Conservation (phyloP, 2,888 invertebrate species). For the Synergus laeviventris region DNA sequence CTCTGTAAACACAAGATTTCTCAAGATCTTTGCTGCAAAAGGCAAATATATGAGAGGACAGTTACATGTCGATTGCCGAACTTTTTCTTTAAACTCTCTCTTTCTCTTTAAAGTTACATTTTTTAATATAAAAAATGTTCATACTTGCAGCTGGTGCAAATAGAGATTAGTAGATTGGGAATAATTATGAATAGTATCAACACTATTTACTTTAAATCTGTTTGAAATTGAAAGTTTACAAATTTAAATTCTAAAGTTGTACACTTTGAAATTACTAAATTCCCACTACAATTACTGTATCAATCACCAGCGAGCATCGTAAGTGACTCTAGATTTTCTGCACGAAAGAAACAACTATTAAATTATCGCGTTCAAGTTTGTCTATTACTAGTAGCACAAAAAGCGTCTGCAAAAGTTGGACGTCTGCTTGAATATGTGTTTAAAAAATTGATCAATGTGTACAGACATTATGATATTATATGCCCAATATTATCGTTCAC, state of each 20-base stretch:
- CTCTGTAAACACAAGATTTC: conserved; percentile 67
- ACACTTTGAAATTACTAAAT: neutral
- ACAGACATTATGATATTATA: conserved; percentile 42
- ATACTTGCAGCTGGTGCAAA: conserved; percentile 23
- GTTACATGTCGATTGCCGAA: conserved; percentile 29
- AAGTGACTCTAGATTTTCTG: conserved; percentile 12
- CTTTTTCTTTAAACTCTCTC: neutral
- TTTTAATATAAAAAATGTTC: conserved; percentile 38
- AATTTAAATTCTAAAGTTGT: conserved; percentile 13
- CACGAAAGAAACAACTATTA: conserved; percentile 22
- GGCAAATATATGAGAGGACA: conserved; percentile 13
- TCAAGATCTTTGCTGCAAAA: conserved; percentile 12
- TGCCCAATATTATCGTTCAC: conserved; percentile 42
- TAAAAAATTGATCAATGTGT: conserved; percentile 46
- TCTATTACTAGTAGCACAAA: conserved; percentile 49
- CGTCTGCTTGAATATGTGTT: conserved; percentile 47
- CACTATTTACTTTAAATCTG: conserved; percentile 1
- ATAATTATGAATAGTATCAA: conserved; percentile 34
- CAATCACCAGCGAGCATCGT: conserved; percentile 16
- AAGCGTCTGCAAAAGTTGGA: conserved; percentile 50
- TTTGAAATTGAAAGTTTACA: conserved; percentile 19
- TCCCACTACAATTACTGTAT: neutral
- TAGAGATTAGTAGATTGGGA: conserved; percentile 15
- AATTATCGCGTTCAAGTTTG: conserved; percentile 7
- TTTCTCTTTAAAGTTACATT: conserved; percentile 32